Evolutionary conservation across 2,888 invertebrate species (phyloP).

Genomic region (Drosophila greeni): DNA sequence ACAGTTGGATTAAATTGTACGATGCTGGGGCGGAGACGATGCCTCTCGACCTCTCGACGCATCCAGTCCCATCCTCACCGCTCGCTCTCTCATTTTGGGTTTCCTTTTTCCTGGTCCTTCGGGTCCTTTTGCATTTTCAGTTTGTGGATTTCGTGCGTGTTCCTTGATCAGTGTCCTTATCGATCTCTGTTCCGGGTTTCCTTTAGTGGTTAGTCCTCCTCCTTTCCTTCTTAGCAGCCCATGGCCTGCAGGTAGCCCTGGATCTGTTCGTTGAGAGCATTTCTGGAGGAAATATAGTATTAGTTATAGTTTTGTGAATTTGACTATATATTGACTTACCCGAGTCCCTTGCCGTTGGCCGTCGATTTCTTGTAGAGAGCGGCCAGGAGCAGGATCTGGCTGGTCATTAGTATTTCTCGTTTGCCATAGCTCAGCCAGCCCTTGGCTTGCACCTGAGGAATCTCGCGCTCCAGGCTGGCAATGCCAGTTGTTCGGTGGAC

Average conservation of each 20-base stretch:
- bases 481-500: too few species aligned
- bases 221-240: conserved; percentile 35
- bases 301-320: too few species aligned
- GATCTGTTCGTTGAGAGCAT: conserved; percentile 37
- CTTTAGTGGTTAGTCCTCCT: background rate
- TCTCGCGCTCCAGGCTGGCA: background rate
- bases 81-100: conserved; percentile 3
- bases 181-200: background rate
- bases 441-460: conserved; percentile 3
- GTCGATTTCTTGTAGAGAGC: conserved; percentile 46
- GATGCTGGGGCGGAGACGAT: conserved; percentile 32
- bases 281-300: too few species aligned
- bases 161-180: conserved; percentile 9
- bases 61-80: conserved; percentile 13
- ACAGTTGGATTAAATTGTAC: conserved; percentile 59
- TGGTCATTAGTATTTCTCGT: conserved; percentile 46
- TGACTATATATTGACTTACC: conserved; percentile 44
- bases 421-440: conserved; percentile 40
- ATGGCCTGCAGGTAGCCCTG: conserved; percentile 47
- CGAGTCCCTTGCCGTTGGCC: conserved; percentile 44
- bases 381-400: conserved; percentile 47
- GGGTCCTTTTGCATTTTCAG: conserved; percentile 27
- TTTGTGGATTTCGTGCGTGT: conserved; percentile 2
- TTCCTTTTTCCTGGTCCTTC: background rate
- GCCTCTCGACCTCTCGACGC: conserved; percentile 2